A percentile compares a stretch with the other conserved stretches of the same genome.
Conservation (phyloP, 2,888 invertebrate species). For the Pristionchus mayeri region DNA sequence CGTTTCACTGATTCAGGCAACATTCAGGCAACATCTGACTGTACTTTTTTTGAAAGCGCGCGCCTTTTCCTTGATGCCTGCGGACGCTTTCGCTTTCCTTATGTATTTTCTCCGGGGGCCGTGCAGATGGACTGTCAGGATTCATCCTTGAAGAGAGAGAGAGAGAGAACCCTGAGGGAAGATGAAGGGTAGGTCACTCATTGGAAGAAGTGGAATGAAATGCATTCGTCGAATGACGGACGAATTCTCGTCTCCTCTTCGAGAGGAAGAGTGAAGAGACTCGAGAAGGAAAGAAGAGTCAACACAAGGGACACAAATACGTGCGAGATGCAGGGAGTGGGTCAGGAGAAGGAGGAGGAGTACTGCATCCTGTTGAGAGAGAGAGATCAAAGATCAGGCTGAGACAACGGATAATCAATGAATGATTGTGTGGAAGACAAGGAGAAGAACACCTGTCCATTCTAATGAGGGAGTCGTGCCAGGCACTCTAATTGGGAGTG, state of each 20-base stretch:
- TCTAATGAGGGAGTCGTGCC: background rate
- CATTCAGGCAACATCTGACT: too few relatives aligned
- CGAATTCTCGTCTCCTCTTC: background rate
- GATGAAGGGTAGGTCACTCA: background rate
- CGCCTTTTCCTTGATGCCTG: too few relatives aligned
- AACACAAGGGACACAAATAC: background rate
- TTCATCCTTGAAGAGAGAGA: too few relatives aligned
- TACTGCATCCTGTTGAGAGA: background rate
- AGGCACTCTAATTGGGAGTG: background rate
- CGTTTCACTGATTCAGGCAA: too few relatives aligned
- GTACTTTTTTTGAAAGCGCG: too few relatives aligned
- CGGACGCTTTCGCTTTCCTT: too few relatives aligned
- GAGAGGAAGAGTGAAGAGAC: background rate
- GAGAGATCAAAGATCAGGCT: background rate
- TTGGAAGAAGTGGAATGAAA: background rate
- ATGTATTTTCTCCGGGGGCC: too few relatives aligned
- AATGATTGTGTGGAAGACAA: background rate
- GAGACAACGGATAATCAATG: background rate
- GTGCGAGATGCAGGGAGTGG: background rate
- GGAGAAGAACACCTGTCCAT: background rate
- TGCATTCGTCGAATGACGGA: background rate
- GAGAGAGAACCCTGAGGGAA: background rate
- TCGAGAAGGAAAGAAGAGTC: conserved; percentile 4
- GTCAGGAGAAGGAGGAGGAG: background rate
- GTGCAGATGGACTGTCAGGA: too few relatives aligned